Percentiles rank a stretch among this genome's conserved stretches.
Conservation (phyloP, 1,140 invertebrate species). For the Drosophila paulistorum region DNA sequence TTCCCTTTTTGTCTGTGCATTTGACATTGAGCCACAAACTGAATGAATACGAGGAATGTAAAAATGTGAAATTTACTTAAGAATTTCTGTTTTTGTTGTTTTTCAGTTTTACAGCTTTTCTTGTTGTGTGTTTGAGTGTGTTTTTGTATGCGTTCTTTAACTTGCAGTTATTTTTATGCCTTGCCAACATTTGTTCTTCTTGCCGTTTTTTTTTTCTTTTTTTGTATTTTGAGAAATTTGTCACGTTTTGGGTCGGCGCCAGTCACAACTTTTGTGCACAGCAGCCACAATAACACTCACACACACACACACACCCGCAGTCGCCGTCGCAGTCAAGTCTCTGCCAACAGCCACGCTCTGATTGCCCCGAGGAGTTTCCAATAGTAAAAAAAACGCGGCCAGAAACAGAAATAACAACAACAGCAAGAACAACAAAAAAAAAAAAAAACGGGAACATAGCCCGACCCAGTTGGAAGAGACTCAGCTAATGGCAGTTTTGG, state of each 20-base stretch:
- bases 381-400: conserved; percentile 19
- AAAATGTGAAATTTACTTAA: conserved; percentile 37
- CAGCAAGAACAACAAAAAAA: neutral
- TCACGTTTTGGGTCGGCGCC: conserved; percentile 65
- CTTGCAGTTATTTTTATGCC: conserved; percentile 69
- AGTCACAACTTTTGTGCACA: conserved; percentile 39
- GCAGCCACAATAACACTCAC: conserved; percentile 1
- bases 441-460: conserved; percentile 8
- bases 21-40: conserved; percentile 21
- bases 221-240: conserved; percentile 63
- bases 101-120: conserved; percentile 51
- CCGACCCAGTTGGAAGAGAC: conserved; percentile 16
- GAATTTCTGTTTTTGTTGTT: conserved; percentile 53
- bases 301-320: neutral
- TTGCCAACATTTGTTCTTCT: conserved; percentile 35
- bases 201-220: neutral
- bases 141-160: conserved; percentile 2
- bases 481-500: neutral
- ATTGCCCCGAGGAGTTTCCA: conserved; percentile 45
- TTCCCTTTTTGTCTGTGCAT: neutral
- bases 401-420: conserved; percentile 18
- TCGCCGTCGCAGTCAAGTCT: neutral
- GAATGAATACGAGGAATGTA: conserved; percentile 10
- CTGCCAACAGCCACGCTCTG: conserved; percentile 48
- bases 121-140: neutral